Conservation (phyloP, 2,797 vertebrate genomes). For the Smutsia temminckii region DNA sequence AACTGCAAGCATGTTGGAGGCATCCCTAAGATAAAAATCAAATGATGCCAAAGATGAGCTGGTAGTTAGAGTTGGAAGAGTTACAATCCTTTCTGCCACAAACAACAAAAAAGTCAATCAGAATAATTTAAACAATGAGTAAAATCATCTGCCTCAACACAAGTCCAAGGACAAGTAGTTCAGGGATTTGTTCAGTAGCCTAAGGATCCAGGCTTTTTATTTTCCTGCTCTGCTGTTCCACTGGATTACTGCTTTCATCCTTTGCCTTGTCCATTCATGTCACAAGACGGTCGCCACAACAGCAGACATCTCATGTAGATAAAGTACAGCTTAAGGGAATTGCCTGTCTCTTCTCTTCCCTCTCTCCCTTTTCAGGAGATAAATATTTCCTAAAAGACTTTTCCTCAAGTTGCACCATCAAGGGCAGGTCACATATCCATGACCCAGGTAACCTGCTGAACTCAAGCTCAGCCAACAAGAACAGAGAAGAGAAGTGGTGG, state of each 20-base stretch:
- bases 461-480: neutral
- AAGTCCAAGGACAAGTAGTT: neutral
- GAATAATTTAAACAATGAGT: neutral
- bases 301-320: slow-evolving; percentile 6
- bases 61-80: neutral
- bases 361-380: neutral
- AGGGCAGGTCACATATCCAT: neutral
- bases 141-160: neutral
- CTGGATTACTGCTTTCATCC: neutral
- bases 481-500: neutral
- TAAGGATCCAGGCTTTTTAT: neutral
- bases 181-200: neutral
- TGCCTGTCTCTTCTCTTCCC: neutral
- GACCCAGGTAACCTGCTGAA: neutral
- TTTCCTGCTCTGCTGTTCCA: neutral
- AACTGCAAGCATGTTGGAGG: neutral
- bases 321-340: neutral
- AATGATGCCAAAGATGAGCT: neutral
- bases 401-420: neutral
- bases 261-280: neutral
- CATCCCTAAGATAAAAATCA: neutral
- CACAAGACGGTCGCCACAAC: neutral
- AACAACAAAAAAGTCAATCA: neutral
- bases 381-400: neutral
- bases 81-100: neutral